Percentiles rank a stretch among this genome's conserved stretches.
Conservation (phyloP, 2,888 invertebrate species). For the Melolontha melolontha region DNA sequence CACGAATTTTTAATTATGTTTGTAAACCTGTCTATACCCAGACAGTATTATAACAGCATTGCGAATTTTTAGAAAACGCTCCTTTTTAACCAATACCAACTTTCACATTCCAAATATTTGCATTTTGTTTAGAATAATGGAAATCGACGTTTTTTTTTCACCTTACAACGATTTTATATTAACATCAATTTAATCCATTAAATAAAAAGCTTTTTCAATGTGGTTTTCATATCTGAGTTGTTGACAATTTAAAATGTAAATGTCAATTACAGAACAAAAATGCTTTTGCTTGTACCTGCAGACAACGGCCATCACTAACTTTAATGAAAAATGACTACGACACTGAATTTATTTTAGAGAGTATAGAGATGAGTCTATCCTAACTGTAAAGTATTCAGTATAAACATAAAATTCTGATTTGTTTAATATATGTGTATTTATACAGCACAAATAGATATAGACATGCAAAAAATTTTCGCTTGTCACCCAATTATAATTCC, state of each 20-base stretch:
- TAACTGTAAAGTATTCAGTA: not conserved
- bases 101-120: too few species aligned
- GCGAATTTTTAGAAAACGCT: too few species aligned
- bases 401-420: constrained; percentile 21
- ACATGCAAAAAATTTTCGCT: too few species aligned
- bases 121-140: too few species aligned
- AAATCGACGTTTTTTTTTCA: too few species aligned
- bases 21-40: too few species aligned
- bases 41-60: too few species aligned
- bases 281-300: constrained; percentile 42
- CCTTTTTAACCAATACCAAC: too few species aligned
- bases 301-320: constrained; percentile 35
- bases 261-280: constrained; percentile 43
- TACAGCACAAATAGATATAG: too few species aligned
- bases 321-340: constrained; percentile 46
- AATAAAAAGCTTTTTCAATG: constrained; percentile 24
- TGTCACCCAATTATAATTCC: too few species aligned
- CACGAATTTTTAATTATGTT: too few species aligned
- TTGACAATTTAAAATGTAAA: constrained; percentile 38
- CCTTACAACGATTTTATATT: constrained; percentile 9
- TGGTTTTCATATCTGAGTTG: constrained; percentile 21
- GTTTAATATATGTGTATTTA: constrained; percentile 1
- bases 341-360: constrained; percentile 45
- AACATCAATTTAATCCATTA: constrained; percentile 3
- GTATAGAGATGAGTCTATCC: constrained; percentile 6